phyloP scores from a whole-genome alignment of 2,888 invertebrate species.

The Caenorhabditis sinica region DNA sequence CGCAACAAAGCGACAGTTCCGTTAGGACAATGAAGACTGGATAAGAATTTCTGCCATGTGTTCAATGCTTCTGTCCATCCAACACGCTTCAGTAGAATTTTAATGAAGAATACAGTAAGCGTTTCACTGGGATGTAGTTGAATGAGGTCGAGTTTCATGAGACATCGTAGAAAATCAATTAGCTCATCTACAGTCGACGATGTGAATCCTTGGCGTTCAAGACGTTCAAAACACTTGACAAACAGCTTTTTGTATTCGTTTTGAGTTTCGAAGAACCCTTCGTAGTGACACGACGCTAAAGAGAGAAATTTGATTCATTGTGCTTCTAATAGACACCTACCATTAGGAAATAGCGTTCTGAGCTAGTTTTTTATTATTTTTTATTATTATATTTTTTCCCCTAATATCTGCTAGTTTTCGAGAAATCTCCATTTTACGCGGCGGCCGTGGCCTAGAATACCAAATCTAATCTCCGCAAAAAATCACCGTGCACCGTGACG shows the following conservation, averaged over 20 bases:
- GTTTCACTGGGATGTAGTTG: constrained; percentile 74
- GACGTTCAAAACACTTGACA: constrained; percentile 64
- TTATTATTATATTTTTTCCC: no score
- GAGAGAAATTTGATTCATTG: not conserved
- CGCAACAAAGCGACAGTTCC: constrained; percentile 75
- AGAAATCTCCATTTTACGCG: no score
- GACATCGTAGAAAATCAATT: constrained; percentile 75
- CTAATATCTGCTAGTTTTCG: no score
- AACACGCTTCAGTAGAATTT: constrained; percentile 70
- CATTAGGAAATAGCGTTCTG: constrained; percentile 73
- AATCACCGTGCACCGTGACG: no score
- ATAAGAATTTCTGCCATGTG: constrained; percentile 78
- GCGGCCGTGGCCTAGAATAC: no score
- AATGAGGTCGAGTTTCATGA: constrained; percentile 75
- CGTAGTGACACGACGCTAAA: constrained; percentile 68
- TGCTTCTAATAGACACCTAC: constrained; percentile 36
- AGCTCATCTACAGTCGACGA: constrained; percentile 66
- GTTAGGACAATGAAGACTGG: constrained; percentile 73
- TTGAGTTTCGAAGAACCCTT: constrained; percentile 70
- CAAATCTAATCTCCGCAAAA: no score
- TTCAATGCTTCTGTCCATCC: constrained; percentile 77
- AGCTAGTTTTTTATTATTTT: no score
- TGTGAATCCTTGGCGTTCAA: constrained; percentile 52
- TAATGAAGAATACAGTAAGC: constrained; percentile 71
- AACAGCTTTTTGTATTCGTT: constrained; percentile 71